Percentiles rank a stretch among this genome's conserved stretches.
These are phyloP conservation scores for Pituophis catenifer DNA, from an alignment of 2,113 vertebrate genomes.

Conservation along the genomic window DNA sequence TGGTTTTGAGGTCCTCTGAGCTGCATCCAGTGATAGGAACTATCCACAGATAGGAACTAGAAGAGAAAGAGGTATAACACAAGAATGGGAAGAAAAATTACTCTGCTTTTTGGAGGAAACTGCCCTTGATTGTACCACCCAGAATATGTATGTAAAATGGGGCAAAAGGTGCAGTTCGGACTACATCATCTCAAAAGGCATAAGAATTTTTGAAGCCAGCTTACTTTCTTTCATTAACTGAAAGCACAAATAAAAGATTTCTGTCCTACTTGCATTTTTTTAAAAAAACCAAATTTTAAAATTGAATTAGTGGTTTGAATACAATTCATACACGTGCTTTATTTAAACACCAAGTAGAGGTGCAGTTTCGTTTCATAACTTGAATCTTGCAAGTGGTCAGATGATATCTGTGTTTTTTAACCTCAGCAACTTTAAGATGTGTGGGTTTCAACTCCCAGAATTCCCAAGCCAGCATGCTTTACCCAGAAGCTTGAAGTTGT, in stretches of 20 bases:
- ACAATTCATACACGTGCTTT: too few species aligned
- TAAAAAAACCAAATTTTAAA: too few species aligned
- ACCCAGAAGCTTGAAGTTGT: too few species aligned
- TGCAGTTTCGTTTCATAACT: too few species aligned
- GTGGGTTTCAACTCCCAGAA: too few species aligned
- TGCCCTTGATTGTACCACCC: neutral
- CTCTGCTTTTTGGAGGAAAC: neutral
- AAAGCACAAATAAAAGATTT: neutral
- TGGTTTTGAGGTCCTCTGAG: neutral
- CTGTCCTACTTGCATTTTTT: neutral
- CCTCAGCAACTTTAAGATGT: too few species aligned
- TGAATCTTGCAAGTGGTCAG: too few species aligned
- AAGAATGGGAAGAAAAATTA: neutral
- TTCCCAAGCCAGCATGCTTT: too few species aligned
- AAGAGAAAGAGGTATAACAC: neutral
- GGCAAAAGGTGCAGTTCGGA: neutral
- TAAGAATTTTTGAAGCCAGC: neutral
- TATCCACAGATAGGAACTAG: neutral
- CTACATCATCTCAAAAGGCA: neutral
- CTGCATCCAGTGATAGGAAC: neutral
- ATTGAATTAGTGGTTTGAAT: too few species aligned
- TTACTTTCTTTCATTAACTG: neutral
- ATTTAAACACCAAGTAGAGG: too few species aligned
- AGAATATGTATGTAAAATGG: neutral
- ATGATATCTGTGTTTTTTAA: too few species aligned